phyloP scores from a whole-genome alignment of 2,113 vertebrate species.

The Holacanthus passer region DNA sequence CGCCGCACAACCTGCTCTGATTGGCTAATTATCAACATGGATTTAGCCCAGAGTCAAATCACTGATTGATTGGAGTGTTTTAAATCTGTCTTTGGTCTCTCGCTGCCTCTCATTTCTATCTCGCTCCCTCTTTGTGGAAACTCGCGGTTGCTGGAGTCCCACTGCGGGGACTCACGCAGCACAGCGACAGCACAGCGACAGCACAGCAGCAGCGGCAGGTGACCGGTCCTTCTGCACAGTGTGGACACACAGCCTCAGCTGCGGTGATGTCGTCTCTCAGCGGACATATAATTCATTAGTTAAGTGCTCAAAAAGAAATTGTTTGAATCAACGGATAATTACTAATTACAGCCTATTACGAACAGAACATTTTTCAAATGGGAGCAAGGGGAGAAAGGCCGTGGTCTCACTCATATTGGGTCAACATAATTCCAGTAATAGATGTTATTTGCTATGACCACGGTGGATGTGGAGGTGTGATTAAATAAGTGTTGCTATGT shows the following conservation, averaged over 20 bases:
- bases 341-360: slow-evolving; percentile 73
- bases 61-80: slow-evolving; percentile 84
- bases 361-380: slow-evolving; percentile 71
- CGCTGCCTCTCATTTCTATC: slow-evolving; percentile 55
- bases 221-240: slow-evolving; percentile 45
- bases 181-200: slow-evolving; percentile 30
- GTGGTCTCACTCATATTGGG: slow-evolving; percentile 59
- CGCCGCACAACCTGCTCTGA: slow-evolving; percentile 70
- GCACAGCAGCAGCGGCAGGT: slow-evolving; percentile 52
- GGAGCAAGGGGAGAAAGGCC: slow-evolving; percentile 51
- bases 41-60: slow-evolving; percentile 81
- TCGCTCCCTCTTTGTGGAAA: slow-evolving; percentile 36
- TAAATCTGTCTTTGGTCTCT: slow-evolving; percentile 73
- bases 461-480: slow-evolving; percentile 62
- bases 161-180: slow-evolving; percentile 41
- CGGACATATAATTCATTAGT: slow-evolving; percentile 74
- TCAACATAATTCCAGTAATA: slow-evolving; percentile 78
- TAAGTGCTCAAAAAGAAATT: slow-evolving; percentile 60
- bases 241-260: slow-evolving; percentile 64
- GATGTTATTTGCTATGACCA: slow-evolving; percentile 78
- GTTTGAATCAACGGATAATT: slow-evolving; percentile 73
- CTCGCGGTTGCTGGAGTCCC: slow-evolving; percentile 50
- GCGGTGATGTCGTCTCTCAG: slow-evolving; percentile 61
- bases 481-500: slow-evolving; percentile 73
- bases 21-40: slow-evolving; percentile 84